Base-by-base conservation (phyloP, 2,888 invertebrate genomes). In the Carterocephalus palaemon region DNA sequence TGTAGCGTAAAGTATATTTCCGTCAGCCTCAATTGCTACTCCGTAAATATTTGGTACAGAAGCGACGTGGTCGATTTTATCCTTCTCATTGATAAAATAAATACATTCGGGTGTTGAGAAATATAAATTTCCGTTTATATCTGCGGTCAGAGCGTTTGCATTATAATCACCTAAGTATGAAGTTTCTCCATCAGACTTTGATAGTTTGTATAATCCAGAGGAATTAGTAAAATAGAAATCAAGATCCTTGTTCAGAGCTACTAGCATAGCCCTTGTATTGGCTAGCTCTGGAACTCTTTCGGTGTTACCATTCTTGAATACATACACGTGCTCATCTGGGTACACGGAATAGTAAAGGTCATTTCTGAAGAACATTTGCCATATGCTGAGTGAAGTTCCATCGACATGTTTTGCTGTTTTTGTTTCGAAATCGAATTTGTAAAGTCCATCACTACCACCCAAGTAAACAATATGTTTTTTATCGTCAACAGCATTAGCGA, bases 331-430 rank as follows among this genome's bases (percentile, higher is more conserved):
- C 45, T 62, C 62, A 3, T 51, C 43, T 22, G 60, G 54, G 26
- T 70, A 78, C 0, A 62, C 67, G 1, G 77, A 70, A 46, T 70
- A 81, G 52, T 77, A 83, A 0, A 83, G 47, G n/a, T 63, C 60
- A 12, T 75, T 63, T 39, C 70, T 73, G 43, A 59, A 75, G 41
- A 79, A 82, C 58, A 84, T 56, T 56, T 84, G 81, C 83, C 83
- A 84, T 29, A 82, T 65, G 32, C 64, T 80, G 7, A 55, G 34
- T 3, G 55, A 49, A 0, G 60, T 66, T 0, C 64, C 52, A n/a
- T 54, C 28, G 3, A 70, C 2, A 28, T 63, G 62, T 2, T 45
- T 57, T 2, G 72, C 70, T 1, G 17, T 53, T 40, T 72, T 72
- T 3, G 62, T 57, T 1, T 60, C 49, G 19, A 67, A 69, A 52